Evolutionary conservation across 2,797 vertebrate species (phyloP).

Genomic region (Hephaestus fuliginosus): DNA sequence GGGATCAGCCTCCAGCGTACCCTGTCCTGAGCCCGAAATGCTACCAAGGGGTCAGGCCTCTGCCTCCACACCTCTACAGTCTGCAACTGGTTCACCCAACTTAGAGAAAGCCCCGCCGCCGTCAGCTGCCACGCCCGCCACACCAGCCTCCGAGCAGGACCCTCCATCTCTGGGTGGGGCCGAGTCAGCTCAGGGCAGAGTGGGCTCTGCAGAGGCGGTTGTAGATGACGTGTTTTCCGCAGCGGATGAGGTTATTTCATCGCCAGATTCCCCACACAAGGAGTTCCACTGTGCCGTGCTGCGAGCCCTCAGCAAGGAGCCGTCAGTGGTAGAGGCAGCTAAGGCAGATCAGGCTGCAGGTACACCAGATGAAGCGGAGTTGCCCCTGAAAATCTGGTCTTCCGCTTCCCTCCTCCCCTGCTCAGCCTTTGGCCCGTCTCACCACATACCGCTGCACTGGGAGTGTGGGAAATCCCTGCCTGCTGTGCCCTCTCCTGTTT

Average conservation of each 20-base stretch:
- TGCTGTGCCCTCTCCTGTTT: conserved; percentile 68
- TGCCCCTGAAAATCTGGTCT: conserved; percentile 49
- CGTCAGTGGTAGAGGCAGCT: conserved; percentile 57
- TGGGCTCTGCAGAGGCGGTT: conserved; percentile 56
- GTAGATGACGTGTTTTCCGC: conserved; percentile 66
- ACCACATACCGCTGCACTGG: conserved; percentile 50
- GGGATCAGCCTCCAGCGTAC: conserved; percentile 45
- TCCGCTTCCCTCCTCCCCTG: conserved; percentile 61
- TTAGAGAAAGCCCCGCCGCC: conserved; percentile 42
- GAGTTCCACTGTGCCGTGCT: conserved; percentile 90
- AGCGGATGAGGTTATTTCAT: conserved; percentile 48
- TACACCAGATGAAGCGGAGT: conserved; percentile 77
- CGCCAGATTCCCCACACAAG: conserved; percentile 82
- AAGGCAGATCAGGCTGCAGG: conserved; percentile 82
- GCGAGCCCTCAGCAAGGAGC: conserved; percentile 85
- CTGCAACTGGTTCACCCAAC: conserved; percentile 42
- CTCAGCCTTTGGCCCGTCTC: conserved; percentile 60
- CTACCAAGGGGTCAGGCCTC: conserved; percentile 28
- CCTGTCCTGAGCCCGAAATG: conserved; percentile 45
- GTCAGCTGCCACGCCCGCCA: conserved; percentile 33
- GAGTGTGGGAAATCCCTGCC: conserved; percentile 62
- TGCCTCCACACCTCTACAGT: conserved; percentile 43
- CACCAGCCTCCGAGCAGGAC: conserved; percentile 44
- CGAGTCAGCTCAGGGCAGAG: neutral
- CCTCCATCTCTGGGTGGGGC: conserved; percentile 36